Conservation (phyloP, 2,113 vertebrate genomes). For the Dendropsophus ebraccatus region DNA sequence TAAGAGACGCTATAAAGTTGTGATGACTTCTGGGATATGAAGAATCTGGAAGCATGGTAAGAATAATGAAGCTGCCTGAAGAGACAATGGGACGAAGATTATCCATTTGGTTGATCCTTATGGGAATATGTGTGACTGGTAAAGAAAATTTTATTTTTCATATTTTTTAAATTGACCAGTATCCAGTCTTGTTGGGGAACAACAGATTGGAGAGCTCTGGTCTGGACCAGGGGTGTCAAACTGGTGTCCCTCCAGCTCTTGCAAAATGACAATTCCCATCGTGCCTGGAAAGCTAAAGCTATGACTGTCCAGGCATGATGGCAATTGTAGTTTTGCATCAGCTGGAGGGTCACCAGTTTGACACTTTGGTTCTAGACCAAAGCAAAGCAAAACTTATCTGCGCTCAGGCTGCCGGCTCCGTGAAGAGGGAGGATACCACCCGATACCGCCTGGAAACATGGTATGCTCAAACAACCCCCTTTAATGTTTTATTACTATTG, state of each 20-base stretch:
- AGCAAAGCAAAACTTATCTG: too few species aligned
- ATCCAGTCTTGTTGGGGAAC: too few species aligned
- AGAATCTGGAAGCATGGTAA: not conserved
- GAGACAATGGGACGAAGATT: not conserved
- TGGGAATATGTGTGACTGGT: not conserved
- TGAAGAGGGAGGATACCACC: too few species aligned
- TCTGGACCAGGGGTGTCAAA: not conserved
- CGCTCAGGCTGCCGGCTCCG: too few species aligned
- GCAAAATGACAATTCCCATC: not conserved
- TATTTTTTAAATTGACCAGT: not conserved
- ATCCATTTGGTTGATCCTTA: not conserved
- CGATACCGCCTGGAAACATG: too few species aligned
- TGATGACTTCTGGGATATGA: not conserved
- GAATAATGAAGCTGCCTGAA: not conserved
- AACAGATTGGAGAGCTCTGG: too few species aligned
- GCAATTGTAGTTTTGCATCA: too few species aligned
- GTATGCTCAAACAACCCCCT: not conserved
- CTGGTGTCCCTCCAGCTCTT: not conserved
- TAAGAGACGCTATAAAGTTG: not conserved
- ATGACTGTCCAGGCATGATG: too few species aligned
- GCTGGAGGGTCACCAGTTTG: too few species aligned
- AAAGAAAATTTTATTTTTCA: not conserved
- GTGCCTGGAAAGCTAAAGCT: too few species aligned
- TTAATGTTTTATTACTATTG: not conserved
- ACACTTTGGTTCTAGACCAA: too few species aligned